Evolutionary conservation across 1,140 invertebrate genomes (phyloP), one percentile per base, ranked within the genome.

Genomic region (Drosophila dunni): DNA sequence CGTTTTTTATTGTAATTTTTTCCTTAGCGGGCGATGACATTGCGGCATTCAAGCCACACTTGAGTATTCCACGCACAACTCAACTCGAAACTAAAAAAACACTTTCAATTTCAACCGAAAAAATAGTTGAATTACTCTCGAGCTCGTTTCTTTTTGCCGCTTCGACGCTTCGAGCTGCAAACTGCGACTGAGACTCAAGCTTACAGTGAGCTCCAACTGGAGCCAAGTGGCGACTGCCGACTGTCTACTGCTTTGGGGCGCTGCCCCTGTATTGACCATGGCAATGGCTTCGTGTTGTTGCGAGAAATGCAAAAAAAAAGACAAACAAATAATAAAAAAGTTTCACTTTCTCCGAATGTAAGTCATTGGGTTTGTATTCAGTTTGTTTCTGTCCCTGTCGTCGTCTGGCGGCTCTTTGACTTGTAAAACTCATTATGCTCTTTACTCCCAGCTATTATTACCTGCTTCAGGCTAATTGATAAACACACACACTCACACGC

Each of bases 321-420:
- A 29, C 24, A 29, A 29, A 29, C 24, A 29, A 29, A 29, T 6
- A 29, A 29, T 5, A 29, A 29, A 29, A 29, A 29, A 29, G 24
- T 90, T 89, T 89, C 84, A 89, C 84, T 89, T 89, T 89, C 84
- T 89, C 85, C 80, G 69, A 86, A 86, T 86, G 84, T 86, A 86
- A 86, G 83, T 88, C 83, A 86, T 86, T 86, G 83, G 83, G 83
- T 77, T 74, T 84, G 56, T 75, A 40, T 72, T 61, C 54, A 24
- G n/a, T 48, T 66, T 46, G 44, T 11, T 15, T 53, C 50, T 53
- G 11, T 67, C 29, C 44, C 11, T 44, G 67, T 54, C 29, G 20
- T 51, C 60, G 51, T 20, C 62, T 46, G 54, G 63, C 46, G 46
- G n/a, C 57, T 81, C 75, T 76, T 85, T 71, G 40, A 51, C 56